Conservation (phyloP, 2,888 invertebrate species). For the Tortrix viridana region DNA sequence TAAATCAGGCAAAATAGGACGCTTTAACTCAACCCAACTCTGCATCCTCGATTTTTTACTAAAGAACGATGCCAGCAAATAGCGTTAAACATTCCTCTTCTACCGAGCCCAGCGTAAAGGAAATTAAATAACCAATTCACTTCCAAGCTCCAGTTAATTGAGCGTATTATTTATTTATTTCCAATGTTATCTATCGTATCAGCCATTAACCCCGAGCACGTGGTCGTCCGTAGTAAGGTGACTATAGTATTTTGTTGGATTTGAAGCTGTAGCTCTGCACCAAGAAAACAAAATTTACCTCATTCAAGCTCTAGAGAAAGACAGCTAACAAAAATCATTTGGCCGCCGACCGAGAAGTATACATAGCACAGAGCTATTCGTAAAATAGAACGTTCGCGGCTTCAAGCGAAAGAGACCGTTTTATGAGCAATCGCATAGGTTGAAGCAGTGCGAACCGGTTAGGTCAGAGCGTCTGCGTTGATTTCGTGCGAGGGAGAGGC, state of each 20-base stretch:
- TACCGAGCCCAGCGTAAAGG: background rate
- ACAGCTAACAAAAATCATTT: constrained; percentile 82
- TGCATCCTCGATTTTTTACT: background rate
- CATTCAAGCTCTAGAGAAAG: constrained; percentile 84
- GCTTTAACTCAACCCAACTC: no score
- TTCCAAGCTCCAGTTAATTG: constrained; percentile 40
- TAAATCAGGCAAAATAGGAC: no score
- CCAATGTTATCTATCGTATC: constrained; percentile 76
- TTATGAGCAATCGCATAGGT: constrained; percentile 53
- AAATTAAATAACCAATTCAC: constrained; percentile 39
- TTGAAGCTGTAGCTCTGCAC: constrained; percentile 83
- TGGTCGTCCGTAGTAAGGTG: constrained; percentile 69
- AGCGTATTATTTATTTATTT: constrained; percentile 75
- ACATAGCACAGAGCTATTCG: constrained; percentile 83
- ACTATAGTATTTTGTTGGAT: constrained; percentile 79
- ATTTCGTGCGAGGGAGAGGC: constrained; percentile 66
- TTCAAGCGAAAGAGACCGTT: constrained; percentile 63
- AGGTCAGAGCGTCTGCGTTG: constrained; percentile 80
- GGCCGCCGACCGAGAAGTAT: constrained; percentile 83
- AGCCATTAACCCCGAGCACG: constrained; percentile 80
- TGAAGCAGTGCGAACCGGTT: constrained; percentile 65
- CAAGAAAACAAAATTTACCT: constrained; percentile 78
- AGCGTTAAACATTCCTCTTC: background rate
- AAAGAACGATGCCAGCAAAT: background rate
- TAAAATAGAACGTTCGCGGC: constrained; percentile 81